Conservation (phyloP, 2,797 vertebrate species). For the Pteropus rufus region DNA sequence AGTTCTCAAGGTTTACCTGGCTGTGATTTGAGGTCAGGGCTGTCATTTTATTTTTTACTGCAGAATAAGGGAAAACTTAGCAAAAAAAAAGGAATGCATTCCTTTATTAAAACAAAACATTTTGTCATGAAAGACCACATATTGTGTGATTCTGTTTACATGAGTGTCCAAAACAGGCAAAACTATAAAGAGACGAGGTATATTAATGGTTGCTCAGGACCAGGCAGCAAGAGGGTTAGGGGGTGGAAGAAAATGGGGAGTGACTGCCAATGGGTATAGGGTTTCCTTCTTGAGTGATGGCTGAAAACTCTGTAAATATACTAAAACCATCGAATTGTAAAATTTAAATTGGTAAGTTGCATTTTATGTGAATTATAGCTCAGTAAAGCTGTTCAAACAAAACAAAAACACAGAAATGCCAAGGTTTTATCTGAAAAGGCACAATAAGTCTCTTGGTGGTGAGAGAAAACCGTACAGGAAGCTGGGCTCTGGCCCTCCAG, state of each 20-base stretch:
- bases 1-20: not conserved
- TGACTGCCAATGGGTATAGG: not conserved
- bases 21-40: not conserved
- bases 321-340: not conserved
- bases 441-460: not conserved
- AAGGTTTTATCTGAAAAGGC: not conserved
- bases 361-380: not conserved
- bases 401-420: not conserved
- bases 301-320: not conserved
- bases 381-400: not conserved
- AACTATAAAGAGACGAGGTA: not conserved
- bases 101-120: not conserved
- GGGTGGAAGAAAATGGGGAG: not conserved
- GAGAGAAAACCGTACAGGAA: not conserved
- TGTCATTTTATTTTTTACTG: not conserved
- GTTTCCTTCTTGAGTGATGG: not conserved
- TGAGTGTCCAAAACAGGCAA: not conserved
- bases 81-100: not conserved
- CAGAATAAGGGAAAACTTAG: not conserved
- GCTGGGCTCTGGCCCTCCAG: not conserved
- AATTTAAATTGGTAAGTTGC: not conserved
- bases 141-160: not conserved
- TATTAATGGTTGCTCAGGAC: not conserved
- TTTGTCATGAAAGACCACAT: not conserved
- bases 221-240: accelerated